phyloP scores from a whole-genome alignment of 2,888 invertebrate genomes.

The Spilarctia lutea region DNA sequence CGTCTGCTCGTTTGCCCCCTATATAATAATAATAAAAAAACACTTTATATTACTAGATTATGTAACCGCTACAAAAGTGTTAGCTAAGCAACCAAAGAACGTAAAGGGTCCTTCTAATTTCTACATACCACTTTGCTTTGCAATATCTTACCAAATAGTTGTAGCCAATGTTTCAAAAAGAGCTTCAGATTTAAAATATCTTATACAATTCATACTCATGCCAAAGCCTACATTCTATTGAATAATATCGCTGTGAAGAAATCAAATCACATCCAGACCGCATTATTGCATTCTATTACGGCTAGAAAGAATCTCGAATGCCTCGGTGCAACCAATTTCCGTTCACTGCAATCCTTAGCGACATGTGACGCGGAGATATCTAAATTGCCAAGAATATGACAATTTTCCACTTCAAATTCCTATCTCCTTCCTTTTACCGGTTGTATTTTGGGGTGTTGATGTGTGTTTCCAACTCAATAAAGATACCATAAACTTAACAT shows the following conservation, averaged over 20 bases:
- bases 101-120: too few relatives aligned
- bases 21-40: too few relatives aligned
- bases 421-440: conserved; percentile 1
- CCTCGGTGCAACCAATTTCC: conserved; percentile 47
- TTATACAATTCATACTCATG: not conserved
- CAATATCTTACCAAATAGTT: too few relatives aligned
- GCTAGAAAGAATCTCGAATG: conserved; percentile 38
- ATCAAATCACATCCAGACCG: conserved; percentile 31
- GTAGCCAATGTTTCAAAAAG: too few relatives aligned
- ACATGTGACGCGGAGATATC: conserved; percentile 19
- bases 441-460: not conserved
- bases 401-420: conserved; percentile 11
- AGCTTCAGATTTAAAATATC: not conserved
- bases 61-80: not conserved
- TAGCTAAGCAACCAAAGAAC: too few relatives aligned
- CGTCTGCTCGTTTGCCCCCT: too few relatives aligned
- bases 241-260: conserved; percentile 25
- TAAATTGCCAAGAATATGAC: conserved; percentile 24
- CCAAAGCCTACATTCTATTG: conserved; percentile 12
- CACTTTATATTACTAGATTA: not conserved
- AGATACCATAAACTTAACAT: not conserved
- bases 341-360: conserved; percentile 27
- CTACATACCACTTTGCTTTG: too few relatives aligned
- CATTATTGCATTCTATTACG: conserved; percentile 48
- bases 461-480: not conserved